Percentiles rank a stretch among this genome's conserved stretches.
Evolutionary conservation across 2,113 vertebrate genomes (phyloP).

Genomic region (Calyptommatus sinebrachiatus): DNA sequence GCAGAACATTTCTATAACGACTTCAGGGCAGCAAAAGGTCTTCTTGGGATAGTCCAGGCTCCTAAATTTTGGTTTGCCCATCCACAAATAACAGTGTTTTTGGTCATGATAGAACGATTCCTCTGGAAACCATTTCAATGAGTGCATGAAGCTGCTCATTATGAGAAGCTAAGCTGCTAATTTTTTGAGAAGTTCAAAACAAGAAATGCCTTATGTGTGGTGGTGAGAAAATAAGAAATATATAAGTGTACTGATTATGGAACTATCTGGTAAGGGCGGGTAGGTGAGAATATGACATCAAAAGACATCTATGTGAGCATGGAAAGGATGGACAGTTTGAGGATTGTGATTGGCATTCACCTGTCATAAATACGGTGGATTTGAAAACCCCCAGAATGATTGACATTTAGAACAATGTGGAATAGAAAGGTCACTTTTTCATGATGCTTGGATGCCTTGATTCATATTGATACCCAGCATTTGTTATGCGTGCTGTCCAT

Average conservation of each 20-base stretch:
- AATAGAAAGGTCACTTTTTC: slow-evolving; percentile 13
- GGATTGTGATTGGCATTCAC: neutral
- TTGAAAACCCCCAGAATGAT: neutral
- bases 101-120: no score
- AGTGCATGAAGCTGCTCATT: no score
- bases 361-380: neutral
- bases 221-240: neutral
- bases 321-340: neutral
- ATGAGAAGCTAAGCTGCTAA: no score
- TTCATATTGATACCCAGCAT: slow-evolving; percentile 1
- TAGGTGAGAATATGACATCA: neutral
- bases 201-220: neutral
- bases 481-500: slow-evolving; percentile 15
- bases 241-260: neutral
- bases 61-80: no score
- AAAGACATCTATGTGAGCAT: neutral
- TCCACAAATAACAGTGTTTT: no score
- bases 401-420: slow-evolving; percentile 15
- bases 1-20: no score
- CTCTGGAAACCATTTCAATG: no score
- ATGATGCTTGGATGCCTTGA: slow-evolving; percentile 1
- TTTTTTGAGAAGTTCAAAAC: no score
- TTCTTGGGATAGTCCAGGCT: no score
- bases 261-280: neutral
- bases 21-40: no score